Evolutionary conservation across 2,113 vertebrate genomes (phyloP).

Genomic region (Ochotona curzoniae): DNA sequence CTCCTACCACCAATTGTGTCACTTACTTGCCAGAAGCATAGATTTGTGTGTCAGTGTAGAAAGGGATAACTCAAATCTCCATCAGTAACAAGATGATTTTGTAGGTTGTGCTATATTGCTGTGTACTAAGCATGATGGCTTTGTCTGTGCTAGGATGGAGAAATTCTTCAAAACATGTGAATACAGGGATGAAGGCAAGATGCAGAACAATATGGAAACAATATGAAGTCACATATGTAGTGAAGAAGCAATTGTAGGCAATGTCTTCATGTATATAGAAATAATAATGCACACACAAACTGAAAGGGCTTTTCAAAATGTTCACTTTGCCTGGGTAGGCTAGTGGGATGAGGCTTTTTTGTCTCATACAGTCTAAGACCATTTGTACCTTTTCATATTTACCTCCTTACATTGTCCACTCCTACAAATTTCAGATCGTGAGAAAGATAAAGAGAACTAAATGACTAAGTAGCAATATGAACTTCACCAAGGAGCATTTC

Average conservation of each 20-base stretch:
- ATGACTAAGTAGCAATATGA: not conserved
- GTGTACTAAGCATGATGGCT: not conserved
- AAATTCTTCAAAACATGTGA: slow-evolving; percentile 8
- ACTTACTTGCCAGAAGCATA: not conserved
- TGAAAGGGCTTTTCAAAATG: too few relatives aligned
- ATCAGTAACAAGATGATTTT: not conserved
- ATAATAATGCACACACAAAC: not conserved
- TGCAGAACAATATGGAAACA: not conserved
- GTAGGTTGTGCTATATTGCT: not conserved
- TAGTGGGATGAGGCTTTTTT: not conserved
- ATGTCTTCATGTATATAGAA: not conserved
- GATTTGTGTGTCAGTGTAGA: not conserved
- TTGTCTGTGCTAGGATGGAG: not conserved
- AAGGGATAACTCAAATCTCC: not conserved
- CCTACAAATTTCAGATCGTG: slow-evolving; percentile 7
- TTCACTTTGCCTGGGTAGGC: not conserved
- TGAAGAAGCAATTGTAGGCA: not conserved
- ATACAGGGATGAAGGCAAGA: slow-evolving; percentile 24
- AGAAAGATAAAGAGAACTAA: not conserved
- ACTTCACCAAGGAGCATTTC: too few relatives aligned
- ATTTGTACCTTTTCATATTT: not conserved
- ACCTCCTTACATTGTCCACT: not conserved
- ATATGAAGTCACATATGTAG: not conserved
- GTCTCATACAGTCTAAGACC: not conserved
- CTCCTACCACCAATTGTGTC: not conserved